These are phyloP conservation scores for Danio tinwini DNA, from an alignment of 2,797 vertebrate genomes.

Conservation along the genomic window DNA sequence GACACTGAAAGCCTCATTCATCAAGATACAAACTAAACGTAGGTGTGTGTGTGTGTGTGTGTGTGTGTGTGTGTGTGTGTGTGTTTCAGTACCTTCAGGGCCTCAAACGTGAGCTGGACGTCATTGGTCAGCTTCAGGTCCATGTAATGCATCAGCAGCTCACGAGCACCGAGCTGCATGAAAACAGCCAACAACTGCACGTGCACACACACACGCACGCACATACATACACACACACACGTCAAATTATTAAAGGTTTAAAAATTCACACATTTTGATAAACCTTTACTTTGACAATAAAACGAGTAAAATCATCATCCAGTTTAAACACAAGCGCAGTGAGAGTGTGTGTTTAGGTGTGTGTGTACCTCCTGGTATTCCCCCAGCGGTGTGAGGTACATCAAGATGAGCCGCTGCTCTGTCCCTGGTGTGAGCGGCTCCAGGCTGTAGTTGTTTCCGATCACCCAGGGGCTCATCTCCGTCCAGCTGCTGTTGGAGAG, in stretches of 20 bases:
- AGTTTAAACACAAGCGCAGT: too few species aligned
- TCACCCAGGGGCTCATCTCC: constrained; percentile 99
- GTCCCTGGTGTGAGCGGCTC: constrained; percentile 94
- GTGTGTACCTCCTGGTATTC: constrained; percentile 95
- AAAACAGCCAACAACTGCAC: constrained; percentile 93
- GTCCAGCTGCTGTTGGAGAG: constrained; percentile 99
- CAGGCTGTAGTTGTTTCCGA: constrained; percentile 96
- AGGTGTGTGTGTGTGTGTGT: too few species aligned
- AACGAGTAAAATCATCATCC: too few species aligned
- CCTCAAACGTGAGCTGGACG: constrained; percentile 96
- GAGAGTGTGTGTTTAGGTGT: too few species aligned
- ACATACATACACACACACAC: too few species aligned
- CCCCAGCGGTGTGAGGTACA: constrained; percentile 95
- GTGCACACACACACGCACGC: neutral
- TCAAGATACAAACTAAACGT: too few species aligned
- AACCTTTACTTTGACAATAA: too few species aligned
- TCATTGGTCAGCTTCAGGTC: constrained; percentile 97
- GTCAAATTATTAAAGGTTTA: too few species aligned
- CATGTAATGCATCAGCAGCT: constrained; percentile 98
- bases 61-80: neutral
- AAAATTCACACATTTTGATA: too few species aligned
- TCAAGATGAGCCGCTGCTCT: constrained; percentile 96
- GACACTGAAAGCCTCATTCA: too few species aligned
- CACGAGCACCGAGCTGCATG: constrained; percentile 97
- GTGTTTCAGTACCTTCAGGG: constrained; percentile 87